Evolutionary conservation across 2,113 vertebrate genomes (phyloP).

Genomic region (Nothobranchius kuhntae): DNA sequence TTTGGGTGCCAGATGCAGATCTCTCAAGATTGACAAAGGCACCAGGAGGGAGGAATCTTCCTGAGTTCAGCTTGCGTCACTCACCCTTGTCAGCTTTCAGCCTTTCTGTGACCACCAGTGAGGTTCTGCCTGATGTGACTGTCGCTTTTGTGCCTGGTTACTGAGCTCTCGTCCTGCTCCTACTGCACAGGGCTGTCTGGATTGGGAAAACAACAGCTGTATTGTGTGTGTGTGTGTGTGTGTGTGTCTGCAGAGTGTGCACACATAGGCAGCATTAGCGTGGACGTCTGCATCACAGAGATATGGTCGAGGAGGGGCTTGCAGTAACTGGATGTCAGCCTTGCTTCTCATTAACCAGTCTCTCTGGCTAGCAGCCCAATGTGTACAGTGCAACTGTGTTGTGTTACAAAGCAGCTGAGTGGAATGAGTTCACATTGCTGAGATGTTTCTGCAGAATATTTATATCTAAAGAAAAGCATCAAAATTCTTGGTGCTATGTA

Average conservation of each 20-base stretch:
- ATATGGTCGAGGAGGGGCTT: constrained; percentile 20
- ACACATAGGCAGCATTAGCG: constrained; percentile 40
- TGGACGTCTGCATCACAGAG: constrained; percentile 34
- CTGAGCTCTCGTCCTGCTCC: constrained; percentile 67
- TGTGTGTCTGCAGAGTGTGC: constrained; percentile 46
- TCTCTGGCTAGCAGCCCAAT: constrained; percentile 45
- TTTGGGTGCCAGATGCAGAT: constrained; percentile 26
- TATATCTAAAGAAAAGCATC: constrained; percentile 22
- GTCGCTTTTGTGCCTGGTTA: constrained; percentile 72
- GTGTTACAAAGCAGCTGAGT: constrained; percentile 46
- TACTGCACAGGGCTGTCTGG: constrained; percentile 66
- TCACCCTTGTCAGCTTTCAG: constrained; percentile 31
- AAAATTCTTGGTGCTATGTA: constrained; percentile 2
- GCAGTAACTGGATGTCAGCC: constrained; percentile 51
- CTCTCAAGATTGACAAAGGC: constrained; percentile 14
- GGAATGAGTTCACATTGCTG: constrained; percentile 54
- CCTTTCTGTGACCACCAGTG: constrained; percentile 7
- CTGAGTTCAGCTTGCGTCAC: constrained; percentile 25
- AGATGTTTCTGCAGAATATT: constrained; percentile 48
- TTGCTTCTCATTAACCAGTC: constrained; percentile 51
- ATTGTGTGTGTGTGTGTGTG: constrained; percentile 71
- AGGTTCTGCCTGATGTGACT: constrained; percentile 66
- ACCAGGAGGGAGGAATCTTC: constrained; percentile 10
- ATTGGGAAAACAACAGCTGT: constrained; percentile 79
- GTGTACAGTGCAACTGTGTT: constrained; percentile 57